Evolutionary conservation across 2,888 invertebrate genomes (phyloP).

Genomic region (Frankliniella intonsa): DNA sequence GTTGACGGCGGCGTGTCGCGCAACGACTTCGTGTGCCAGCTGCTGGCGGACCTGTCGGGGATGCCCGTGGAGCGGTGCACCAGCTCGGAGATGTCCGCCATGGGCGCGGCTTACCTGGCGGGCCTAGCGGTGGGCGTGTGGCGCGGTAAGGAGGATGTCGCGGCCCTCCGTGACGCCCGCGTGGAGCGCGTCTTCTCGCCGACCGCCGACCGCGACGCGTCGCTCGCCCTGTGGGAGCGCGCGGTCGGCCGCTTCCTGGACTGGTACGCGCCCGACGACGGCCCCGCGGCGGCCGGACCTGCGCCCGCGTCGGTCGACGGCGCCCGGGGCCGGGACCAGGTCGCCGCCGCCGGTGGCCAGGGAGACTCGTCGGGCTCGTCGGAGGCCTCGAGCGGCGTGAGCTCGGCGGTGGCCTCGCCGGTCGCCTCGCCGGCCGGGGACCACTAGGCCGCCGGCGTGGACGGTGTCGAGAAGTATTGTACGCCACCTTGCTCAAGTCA

Average conservation of each 20-base stretch:
- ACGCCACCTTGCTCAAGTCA: too few relatives aligned
- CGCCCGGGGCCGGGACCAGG: background rate
- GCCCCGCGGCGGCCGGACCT: background rate
- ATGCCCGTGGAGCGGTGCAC: slow-evolving; percentile 68
- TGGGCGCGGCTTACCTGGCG: slow-evolving; percentile 82
- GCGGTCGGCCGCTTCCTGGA: slow-evolving; percentile 55
- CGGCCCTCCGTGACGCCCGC: slow-evolving; percentile 50
- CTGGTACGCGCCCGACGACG: slow-evolving; percentile 48
- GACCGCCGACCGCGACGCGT: slow-evolving; percentile 44
- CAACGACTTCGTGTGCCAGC: slow-evolving; percentile 86
- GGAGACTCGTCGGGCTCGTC: background rate
- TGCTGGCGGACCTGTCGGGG: slow-evolving; percentile 77
- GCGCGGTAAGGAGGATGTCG: slow-evolving; percentile 62
- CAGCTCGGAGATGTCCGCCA: slow-evolving; percentile 73
- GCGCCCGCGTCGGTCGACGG: background rate
- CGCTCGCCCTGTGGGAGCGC: slow-evolving; percentile 54
- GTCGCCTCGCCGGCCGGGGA: background rate
- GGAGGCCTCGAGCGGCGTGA: background rate
- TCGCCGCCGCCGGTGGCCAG: too few relatives aligned
- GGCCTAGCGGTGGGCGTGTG: slow-evolving; percentile 74
- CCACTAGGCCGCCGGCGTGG: background rate
- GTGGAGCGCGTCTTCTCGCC: slow-evolving; percentile 60
- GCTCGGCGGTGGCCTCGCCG: background rate
- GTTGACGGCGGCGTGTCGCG: slow-evolving; percentile 95
- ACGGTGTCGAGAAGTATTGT: too few relatives aligned